Conservation (phyloP, 2,797 vertebrate species). For the Alcedo atthis region DNA sequence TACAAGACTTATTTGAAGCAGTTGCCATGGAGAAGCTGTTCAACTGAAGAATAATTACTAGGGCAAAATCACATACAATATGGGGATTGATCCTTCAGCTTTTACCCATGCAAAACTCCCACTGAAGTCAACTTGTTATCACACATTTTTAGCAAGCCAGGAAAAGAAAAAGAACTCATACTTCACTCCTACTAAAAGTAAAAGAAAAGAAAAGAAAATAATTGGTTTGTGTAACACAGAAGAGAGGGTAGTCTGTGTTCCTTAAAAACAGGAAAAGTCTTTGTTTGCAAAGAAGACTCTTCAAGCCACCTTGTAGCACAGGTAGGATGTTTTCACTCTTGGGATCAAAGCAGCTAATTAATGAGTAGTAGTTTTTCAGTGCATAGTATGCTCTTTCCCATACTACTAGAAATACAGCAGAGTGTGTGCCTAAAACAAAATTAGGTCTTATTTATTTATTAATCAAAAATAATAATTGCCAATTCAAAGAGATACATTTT, state of each 20-base stretch:
- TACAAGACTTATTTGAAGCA: slow-evolving; percentile 56
- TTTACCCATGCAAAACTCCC: slow-evolving; percentile 60
- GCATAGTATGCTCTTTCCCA: not conserved
- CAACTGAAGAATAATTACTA: slow-evolving; percentile 71
- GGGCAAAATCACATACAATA: slow-evolving; percentile 56
- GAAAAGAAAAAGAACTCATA: slow-evolving; percentile 44
- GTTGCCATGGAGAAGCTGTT: slow-evolving; percentile 76
- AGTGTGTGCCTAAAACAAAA: slow-evolving; percentile 36
- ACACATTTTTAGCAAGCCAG: slow-evolving; percentile 32
- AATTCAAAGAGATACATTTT: slow-evolving; percentile 36
- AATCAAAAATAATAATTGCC: slow-evolving; percentile 44
- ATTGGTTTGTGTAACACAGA: slow-evolving; percentile 26
- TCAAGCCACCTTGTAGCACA: slow-evolving; percentile 12
- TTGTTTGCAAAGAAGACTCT: slow-evolving; percentile 1
- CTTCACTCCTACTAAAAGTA: slow-evolving; percentile 6
- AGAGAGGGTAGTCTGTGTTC: slow-evolving; percentile 27
- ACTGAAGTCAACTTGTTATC: slow-evolving; percentile 67
- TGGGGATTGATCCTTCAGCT: slow-evolving; percentile 62
- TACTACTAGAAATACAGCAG: slow-evolving; percentile 13
- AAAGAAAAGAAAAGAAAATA: not conserved
- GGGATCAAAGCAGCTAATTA: slow-evolving; percentile 65
- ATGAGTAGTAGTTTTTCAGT: slow-evolving; percentile 32
- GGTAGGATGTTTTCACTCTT: slow-evolving; percentile 33
- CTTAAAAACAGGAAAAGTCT: slow-evolving; percentile 16
- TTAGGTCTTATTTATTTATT: not conserved